These are phyloP conservation scores for Hymenopus coronatus DNA, from an alignment of 2,888 invertebrate species.

Conservation along the genomic window DNA sequence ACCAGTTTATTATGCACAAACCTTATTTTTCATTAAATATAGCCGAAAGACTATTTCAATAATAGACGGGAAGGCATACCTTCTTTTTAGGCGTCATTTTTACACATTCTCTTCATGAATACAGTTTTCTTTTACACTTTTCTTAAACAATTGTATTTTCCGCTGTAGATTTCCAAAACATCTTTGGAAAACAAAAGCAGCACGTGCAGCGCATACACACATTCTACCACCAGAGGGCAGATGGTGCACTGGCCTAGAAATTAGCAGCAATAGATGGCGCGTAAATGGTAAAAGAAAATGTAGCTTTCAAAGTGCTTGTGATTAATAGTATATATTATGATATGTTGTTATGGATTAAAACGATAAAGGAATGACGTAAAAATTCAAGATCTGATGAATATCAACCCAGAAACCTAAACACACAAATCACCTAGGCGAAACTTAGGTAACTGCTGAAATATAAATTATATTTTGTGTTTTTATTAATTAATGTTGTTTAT, in stretches of 20 bases:
- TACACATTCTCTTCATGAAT: background rate
- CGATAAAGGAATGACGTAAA: no score
- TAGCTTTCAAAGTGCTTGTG: no score
- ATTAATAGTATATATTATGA: no score
- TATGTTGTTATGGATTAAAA: no score
- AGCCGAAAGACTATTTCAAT: background rate
- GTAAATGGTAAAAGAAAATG: background rate
- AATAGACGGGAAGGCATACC: constrained; percentile 25
- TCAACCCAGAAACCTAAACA: no score
- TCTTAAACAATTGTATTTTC: background rate
- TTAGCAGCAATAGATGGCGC: background rate
- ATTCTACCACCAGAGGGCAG: background rate
- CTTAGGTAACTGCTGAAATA: no score
- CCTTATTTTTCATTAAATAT: background rate
- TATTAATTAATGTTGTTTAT: no score
- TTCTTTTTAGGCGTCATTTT: constrained; percentile 37
- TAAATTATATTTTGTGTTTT: no score
- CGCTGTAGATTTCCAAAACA: background rate
- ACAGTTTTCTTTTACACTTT: background rate
- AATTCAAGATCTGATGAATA: no score
- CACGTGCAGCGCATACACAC: background rate
- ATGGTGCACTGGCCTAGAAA: background rate
- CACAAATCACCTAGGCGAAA: no score
- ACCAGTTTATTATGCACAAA: background rate
- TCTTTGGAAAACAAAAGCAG: background rate